phyloP scores from a whole-genome alignment of 2,113 vertebrate species.

The Trematocara nigrifrons region DNA sequence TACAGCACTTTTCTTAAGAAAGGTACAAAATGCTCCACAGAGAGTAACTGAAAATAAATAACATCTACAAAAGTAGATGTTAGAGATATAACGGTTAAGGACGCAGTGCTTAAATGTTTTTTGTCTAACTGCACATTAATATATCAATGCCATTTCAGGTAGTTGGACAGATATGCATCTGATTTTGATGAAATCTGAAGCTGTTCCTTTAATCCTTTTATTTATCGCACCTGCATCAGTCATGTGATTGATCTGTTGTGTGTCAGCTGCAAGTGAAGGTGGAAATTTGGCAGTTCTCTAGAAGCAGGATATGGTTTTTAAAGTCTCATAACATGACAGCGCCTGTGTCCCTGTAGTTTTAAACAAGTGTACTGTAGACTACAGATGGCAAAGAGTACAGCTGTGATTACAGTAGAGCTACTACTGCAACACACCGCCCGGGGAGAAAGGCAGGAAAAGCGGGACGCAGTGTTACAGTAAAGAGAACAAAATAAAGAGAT shows the following conservation, averaged over 20 bases:
- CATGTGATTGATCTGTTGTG: neutral
- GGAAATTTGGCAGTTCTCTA: neutral
- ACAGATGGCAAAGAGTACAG: neutral
- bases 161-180: neutral
- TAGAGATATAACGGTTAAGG: neutral
- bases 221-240: neutral
- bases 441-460: neutral
- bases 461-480: neutral
- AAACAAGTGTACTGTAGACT: neutral
- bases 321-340: neutral
- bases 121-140: neutral
- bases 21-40: neutral
- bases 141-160: neutral
- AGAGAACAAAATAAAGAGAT: neutral
- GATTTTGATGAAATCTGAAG: neutral
- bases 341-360: neutral
- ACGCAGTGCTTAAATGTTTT: neutral
- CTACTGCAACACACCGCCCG: neutral
- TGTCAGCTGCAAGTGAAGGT: neutral
- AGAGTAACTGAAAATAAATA: neutral
- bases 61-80: neutral
- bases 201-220: neutral
- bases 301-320: neutral
- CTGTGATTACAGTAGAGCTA: constrained; percentile 12
- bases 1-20: neutral